Base-by-base conservation (phyloP, 2,888 invertebrate species). In the Pyrgus malvae region DNA sequence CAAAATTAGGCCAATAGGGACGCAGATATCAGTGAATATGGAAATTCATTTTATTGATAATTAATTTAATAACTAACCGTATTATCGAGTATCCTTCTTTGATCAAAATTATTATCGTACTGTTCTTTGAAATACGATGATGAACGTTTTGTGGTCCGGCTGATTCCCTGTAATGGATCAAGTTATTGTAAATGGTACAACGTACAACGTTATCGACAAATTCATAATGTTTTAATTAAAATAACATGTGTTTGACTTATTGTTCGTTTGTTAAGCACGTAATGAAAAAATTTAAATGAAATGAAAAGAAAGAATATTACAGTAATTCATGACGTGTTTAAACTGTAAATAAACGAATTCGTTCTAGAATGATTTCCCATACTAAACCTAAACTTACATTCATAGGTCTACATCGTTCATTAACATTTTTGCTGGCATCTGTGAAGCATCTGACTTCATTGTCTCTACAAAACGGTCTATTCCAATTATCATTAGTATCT, bases 391-490 rank as follows among this genome's bases (percentile, higher is more conserved):
- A n/a, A 16, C 17, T 37, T n/a, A 37, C 37, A 5, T 37, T 16
- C 1, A 5, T 17, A 4, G 2, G 9, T 17, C 37, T 37, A 37
- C 16, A 17, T 1, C 17, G 17, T 3, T 37, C 37, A 0, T 12
- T 17, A 7, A 17, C 4, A 1, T 17, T 8, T 17, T 17, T 37
- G 16, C 37, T n/a, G n/a, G 7, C 5, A 17, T 37, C 74, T 6
- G 59, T 67, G 0, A 72, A 8, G 11, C 55, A 70, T 33, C 70
- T 68, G 0, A 74, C 64, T 7, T 82, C 80, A 0, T 58, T 69
- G 3, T 51, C 64, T 44, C 61, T 69, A 4, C 48, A 46, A 17
- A 56, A 68, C 0, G 56, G 55, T 48, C 41, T 23, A 7, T 21
- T 21, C 6, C 7, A 6, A 38, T 3, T 1, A 17, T n/a, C 37